Evolutionary conservation across 2,797 vertebrate genomes (phyloP).

Genomic region (Fistularia commersonii): DNA sequence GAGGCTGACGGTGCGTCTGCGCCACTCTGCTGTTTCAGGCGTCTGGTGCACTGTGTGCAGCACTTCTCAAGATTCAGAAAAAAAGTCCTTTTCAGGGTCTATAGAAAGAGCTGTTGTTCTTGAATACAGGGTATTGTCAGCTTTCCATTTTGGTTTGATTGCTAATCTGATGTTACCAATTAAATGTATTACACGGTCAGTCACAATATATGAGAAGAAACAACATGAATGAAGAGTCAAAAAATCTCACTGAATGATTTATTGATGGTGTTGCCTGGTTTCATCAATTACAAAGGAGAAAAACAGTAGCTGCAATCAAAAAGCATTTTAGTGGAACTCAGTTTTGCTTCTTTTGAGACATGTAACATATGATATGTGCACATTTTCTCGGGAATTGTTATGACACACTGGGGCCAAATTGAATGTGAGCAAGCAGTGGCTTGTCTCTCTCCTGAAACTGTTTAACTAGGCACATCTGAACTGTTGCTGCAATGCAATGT

Average conservation of each 20-base stretch:
- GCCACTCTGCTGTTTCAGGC: slow-evolving; percentile 74
- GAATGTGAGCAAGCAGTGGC: slow-evolving; percentile 61
- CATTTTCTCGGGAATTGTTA: slow-evolving; percentile 67
- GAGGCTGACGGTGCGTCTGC: slow-evolving; percentile 81
- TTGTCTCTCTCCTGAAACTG: slow-evolving; percentile 56
- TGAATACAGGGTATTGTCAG: slow-evolving; percentile 24
- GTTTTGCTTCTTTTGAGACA: slow-evolving; percentile 54
- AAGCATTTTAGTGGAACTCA: slow-evolving; percentile 39
- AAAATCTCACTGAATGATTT: not conserved
- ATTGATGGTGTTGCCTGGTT: slow-evolving; percentile 1
- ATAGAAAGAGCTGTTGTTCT: slow-evolving; percentile 47
- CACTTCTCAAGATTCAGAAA: slow-evolving; percentile 53
- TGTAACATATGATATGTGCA: slow-evolving; percentile 52
- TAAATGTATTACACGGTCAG: slow-evolving; percentile 6
- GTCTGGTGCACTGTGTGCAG: slow-evolving; percentile 60
- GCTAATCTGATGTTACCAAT: not conserved
- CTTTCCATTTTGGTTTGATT: slow-evolving; percentile 14
- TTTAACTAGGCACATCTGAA: slow-evolving; percentile 51
- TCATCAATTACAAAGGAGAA: slow-evolving; percentile 7
- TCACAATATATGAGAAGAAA: not conserved
- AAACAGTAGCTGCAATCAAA: slow-evolving; percentile 29
- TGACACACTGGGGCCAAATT: slow-evolving; percentile 69
- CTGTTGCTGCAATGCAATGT: slow-evolving; percentile 22
- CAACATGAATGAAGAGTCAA: too few relatives aligned
- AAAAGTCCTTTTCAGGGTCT: slow-evolving; percentile 34